Conservation (phyloP, 64 coral and sea anemone species). For the Montipora foliosa region DNA sequence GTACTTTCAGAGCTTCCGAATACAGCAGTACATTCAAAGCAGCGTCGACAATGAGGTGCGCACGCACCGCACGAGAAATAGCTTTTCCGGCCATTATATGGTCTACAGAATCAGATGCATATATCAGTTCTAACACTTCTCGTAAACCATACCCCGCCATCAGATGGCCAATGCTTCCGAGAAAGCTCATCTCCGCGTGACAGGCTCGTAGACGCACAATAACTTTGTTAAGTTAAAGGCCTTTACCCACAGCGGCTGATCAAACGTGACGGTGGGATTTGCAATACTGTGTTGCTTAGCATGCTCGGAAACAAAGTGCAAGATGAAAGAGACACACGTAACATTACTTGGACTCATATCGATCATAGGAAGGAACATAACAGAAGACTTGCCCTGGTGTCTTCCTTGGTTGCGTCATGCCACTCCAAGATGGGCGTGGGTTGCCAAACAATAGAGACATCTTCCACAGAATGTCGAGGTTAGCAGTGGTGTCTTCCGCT, state of each 20-base stretch:
- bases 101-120: conserved; percentile 32
- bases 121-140: conserved; percentile 37
- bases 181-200: conserved; percentile 57
- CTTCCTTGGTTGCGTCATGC: conserved; percentile 43
- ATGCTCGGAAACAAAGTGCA: conserved; percentile 29
- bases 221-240: conserved; percentile 4
- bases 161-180: conserved; percentile 42
- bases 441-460: conserved; percentile 40
- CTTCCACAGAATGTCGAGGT: conserved; percentile 53
- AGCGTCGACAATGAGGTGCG: conserved; percentile 38
- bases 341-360: neutral
- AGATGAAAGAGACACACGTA: conserved; percentile 3
- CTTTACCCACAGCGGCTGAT: conserved; percentile 53
- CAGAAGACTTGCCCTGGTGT: conserved; percentile 6
- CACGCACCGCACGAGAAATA: conserved; percentile 19
- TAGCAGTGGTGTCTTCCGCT: conserved; percentile 18
- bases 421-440: conserved; percentile 33
- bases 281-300: conserved; percentile 13
- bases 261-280: conserved; percentile 34
- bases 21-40: conserved; percentile 38
- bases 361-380: conserved; percentile 12
- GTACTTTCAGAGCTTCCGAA: conserved; percentile 28
- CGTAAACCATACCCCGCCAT: conserved; percentile 11
- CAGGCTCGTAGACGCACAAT: conserved; percentile 24
- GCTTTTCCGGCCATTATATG: conserved; percentile 44